phyloP scores from a whole-genome alignment of 2,888 invertebrate genomes.

The Epirrhoe tristata region DNA sequence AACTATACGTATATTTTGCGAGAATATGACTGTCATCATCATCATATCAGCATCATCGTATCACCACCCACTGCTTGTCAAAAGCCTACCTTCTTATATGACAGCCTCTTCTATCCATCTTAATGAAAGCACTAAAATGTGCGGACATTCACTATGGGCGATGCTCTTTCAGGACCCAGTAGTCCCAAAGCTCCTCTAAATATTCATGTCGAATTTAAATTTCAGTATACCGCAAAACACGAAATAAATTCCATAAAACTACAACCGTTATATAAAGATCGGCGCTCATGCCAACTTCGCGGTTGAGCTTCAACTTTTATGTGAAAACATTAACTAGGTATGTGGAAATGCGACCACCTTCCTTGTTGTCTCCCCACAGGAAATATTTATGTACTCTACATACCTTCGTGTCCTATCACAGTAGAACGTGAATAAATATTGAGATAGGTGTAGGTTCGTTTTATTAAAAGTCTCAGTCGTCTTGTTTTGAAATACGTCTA shows the following conservation, averaged over 20 bases:
- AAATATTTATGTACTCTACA: conserved; percentile 33
- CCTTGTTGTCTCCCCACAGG: conserved; percentile 29
- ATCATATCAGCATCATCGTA: too few relatives aligned
- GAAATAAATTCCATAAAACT: conserved; percentile 31
- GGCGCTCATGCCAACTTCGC: conserved; percentile 52
- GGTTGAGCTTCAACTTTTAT: conserved; percentile 54
- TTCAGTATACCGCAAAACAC: conserved; percentile 26
- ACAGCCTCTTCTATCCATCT: too few relatives aligned
- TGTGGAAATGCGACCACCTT: conserved; percentile 37
- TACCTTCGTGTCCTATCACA: conserved; percentile 8
- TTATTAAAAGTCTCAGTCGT: neutral
- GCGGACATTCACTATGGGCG: neutral
- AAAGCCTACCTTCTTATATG: too few relatives aligned
- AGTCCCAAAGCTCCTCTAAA: conserved; percentile 19
- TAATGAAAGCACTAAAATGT: neutral
- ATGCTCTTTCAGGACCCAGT: neutral
- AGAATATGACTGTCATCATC: too few relatives aligned
- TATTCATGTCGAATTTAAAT: conserved; percentile 31
- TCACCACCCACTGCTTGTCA: too few relatives aligned
- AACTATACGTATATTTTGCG: too few relatives aligned
- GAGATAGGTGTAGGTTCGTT: neutral
- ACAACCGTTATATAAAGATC: conserved; percentile 44
- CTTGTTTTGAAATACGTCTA: too few relatives aligned
- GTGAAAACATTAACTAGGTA: conserved; percentile 40
- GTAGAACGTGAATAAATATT: conserved; percentile 31